These are phyloP conservation scores for Myotis brandtii DNA, from an alignment of 2,113 vertebrate species.

Conservation along the genomic window DNA sequence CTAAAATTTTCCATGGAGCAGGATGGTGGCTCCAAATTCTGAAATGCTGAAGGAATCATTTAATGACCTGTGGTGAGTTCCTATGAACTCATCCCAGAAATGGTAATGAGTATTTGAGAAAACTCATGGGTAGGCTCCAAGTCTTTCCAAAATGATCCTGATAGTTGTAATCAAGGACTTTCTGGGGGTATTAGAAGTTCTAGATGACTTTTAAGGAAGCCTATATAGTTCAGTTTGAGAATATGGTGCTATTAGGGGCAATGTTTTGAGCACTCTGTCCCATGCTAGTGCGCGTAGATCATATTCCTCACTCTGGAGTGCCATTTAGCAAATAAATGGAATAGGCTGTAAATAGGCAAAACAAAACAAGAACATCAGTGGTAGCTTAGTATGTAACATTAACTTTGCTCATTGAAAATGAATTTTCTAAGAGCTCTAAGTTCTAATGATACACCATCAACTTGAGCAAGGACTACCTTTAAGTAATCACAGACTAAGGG, in stretches of 20 bases:
- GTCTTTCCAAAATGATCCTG: slow-evolving; percentile 34
- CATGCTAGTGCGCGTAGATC: neutral
- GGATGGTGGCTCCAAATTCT: slow-evolving; percentile 35
- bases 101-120: slow-evolving; percentile 61
- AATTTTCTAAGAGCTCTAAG: neutral
- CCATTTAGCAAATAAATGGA: neutral
- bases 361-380: neutral
- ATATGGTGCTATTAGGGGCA: neutral
- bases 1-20: slow-evolving; percentile 69
- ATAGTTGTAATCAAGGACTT: neutral
- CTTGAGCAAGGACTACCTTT: neutral
- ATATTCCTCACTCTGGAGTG: neutral
- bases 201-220: neutral
- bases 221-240: neutral
- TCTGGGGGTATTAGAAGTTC: neutral
- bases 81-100: slow-evolving; percentile 55
- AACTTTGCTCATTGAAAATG: neutral
- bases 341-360: neutral
- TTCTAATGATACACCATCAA: neutral
- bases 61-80: slow-evolving; percentile 23
- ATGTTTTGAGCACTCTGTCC: neutral
- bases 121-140: neutral
- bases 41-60: slow-evolving; percentile 27
- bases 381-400: neutral
- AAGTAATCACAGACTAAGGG: neutral